Evolutionary conservation across 2,797 vertebrate genomes (phyloP).

Genomic region (Chelonia mydas): DNA sequence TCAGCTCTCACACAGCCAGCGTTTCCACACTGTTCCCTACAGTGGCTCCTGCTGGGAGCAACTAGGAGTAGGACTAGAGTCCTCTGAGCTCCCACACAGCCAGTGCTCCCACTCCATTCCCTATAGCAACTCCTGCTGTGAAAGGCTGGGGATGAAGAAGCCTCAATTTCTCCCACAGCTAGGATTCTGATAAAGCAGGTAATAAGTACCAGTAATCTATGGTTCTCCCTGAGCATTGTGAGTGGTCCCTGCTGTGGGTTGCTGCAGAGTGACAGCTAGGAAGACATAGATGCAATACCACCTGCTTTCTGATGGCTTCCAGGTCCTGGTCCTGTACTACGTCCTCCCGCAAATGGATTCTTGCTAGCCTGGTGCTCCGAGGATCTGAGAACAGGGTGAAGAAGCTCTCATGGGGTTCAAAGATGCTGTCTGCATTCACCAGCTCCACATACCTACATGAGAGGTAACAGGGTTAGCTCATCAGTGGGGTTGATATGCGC

Average conservation of each 20-base stretch:
- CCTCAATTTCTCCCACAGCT: not conserved
- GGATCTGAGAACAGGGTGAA: conserved; percentile 96
- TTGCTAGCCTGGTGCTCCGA: conserved; percentile 92
- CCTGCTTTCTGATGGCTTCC: conserved; percentile 96
- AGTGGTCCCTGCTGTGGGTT: rapidly evolving
- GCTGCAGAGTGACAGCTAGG: not conserved
- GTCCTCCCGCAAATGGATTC: conserved; percentile 92
- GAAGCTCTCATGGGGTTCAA: conserved; percentile 94
- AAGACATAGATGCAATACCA: conserved; percentile 36
- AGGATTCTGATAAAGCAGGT: not conserved
- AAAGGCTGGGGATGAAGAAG: not conserved
- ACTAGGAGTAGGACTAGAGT: not conserved
- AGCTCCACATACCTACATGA: conserved; percentile 91
- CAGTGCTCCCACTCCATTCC: not conserved
- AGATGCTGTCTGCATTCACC: conserved; percentile 92
- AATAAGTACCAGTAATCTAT: not conserved
- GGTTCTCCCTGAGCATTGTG: not conserved
- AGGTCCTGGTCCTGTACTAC: conserved; percentile 93
- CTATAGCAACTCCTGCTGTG: not conserved
- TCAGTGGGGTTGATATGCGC: not conserved
- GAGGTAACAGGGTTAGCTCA: not conserved
- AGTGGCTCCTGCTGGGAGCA: not conserved
- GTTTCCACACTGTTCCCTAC: not conserved
- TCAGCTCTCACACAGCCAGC: not conserved
- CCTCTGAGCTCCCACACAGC: not conserved